Percentiles rank a stretch among this genome's conserved stretches.
Conservation (phyloP, 2,797 vertebrate species). For the Falco columbarius region DNA sequence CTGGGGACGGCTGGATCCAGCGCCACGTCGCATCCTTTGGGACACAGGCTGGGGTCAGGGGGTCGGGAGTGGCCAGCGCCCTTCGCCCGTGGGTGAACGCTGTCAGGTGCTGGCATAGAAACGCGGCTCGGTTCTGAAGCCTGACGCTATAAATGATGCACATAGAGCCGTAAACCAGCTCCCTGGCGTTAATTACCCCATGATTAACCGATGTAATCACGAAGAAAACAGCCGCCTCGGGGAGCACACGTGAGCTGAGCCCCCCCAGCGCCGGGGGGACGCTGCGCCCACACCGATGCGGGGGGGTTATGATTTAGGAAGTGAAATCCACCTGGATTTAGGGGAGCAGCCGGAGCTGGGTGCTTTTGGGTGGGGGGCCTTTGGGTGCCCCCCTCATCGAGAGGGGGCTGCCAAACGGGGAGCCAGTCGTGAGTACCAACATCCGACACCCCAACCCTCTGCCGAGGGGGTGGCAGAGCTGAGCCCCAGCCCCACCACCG, state of each 20-base stretch:
- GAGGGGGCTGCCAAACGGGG: not conserved
- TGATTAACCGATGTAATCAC: not conserved
- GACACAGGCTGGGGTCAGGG: not conserved
- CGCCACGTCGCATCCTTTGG: not conserved
- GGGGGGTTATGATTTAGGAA: not conserved
- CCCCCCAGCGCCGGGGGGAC: not conserved
- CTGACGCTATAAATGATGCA: rapidly evolving
- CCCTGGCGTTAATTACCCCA: not conserved
- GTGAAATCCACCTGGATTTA: not conserved
- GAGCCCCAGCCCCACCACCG: not conserved
- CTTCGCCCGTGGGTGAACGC: not conserved
- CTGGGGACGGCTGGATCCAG: rapidly evolving
- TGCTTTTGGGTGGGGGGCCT: not conserved
- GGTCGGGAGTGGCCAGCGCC: not conserved
- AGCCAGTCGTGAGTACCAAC: rapidly evolving
- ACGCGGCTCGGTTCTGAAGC: not conserved
- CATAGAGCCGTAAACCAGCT: not conserved
- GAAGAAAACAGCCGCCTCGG: not conserved
- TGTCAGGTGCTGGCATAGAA: rapidly evolving
- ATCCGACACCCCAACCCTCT: not conserved
- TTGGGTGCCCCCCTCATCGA: not conserved
- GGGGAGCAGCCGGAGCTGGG: not conserved
- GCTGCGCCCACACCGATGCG: not conserved
- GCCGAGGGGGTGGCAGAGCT: not conserved
- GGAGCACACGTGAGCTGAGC: not conserved